Evolutionary conservation across 2,797 vertebrate species (phyloP).

Genomic region (Florisuga fusca): DNA sequence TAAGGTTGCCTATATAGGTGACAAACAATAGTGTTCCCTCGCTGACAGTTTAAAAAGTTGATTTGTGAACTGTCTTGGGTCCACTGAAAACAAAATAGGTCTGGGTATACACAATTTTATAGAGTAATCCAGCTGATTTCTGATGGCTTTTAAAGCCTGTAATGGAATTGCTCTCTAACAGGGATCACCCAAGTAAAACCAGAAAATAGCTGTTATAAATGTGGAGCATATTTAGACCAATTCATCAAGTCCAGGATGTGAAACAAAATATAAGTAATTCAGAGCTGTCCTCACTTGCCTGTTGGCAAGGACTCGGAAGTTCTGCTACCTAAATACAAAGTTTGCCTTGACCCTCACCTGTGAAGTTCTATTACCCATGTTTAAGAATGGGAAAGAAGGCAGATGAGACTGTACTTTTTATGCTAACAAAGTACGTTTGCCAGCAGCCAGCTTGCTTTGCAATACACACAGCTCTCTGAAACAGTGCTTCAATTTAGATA

Average conservation of each 20-base stretch:
- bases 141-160: rapidly evolving
- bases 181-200: background rate
- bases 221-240: background rate
- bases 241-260: background rate
- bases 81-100: background rate
- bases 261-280: background rate
- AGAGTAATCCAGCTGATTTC: background rate
- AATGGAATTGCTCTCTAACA: background rate
- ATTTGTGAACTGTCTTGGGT: background rate
- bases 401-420: background rate
- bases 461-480: background rate
- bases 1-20: background rate
- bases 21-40: background rate
- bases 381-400: background rate
- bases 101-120: background rate
- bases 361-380: background rate
- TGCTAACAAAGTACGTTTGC: background rate
- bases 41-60: background rate
- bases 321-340: background rate
- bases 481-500: background rate
- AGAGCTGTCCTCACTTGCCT: background rate
- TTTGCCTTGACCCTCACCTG: background rate
- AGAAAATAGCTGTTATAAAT: background rate
- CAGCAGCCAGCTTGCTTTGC: background rate
- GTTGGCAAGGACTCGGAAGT: background rate